Percentiles rank a stretch among this genome's conserved stretches.
These are phyloP conservation scores for Galemys pyrenaicus DNA, from an alignment of 2,113 vertebrate species.

Conservation along the genomic window DNA sequence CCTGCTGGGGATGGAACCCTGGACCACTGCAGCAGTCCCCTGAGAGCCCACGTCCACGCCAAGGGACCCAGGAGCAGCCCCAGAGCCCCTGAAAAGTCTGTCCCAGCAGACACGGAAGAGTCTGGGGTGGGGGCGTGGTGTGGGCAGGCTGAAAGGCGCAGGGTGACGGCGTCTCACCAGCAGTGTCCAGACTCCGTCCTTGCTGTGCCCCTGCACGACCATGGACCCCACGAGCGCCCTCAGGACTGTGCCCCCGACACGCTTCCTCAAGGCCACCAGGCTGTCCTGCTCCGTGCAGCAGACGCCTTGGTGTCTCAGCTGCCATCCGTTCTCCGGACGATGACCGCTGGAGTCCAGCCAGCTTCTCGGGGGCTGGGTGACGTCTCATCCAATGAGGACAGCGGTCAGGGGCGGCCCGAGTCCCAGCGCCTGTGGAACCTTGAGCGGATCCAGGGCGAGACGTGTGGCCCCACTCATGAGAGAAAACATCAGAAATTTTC, in stretches of 20 bases:
- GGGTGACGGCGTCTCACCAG: accelerated
- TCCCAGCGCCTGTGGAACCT: accelerated
- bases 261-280: not conserved
- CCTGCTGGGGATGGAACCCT: too few species aligned
- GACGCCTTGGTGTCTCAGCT: not conserved
- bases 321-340: accelerated
- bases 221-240: too few species aligned
- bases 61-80: accelerated
- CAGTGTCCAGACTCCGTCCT: too few species aligned
- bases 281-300: not conserved
- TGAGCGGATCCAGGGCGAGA: accelerated
- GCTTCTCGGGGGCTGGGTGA: accelerated
- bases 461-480: accelerated
- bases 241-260: accelerated
- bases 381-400: accelerated
- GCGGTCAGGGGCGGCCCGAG: accelerated
- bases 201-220: not conserved
- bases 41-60: accelerated
- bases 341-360: accelerated
- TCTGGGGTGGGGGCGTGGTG: accelerated
- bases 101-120: too few species aligned
- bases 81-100: accelerated
- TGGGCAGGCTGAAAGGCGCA: accelerated
- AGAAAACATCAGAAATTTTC: accelerated
- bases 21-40: too few species aligned